A percentile compares a stretch with the other conserved stretches of the same genome.
Conservation (phyloP, 2,888 invertebrate species). For the Notodonta dromedarius region DNA sequence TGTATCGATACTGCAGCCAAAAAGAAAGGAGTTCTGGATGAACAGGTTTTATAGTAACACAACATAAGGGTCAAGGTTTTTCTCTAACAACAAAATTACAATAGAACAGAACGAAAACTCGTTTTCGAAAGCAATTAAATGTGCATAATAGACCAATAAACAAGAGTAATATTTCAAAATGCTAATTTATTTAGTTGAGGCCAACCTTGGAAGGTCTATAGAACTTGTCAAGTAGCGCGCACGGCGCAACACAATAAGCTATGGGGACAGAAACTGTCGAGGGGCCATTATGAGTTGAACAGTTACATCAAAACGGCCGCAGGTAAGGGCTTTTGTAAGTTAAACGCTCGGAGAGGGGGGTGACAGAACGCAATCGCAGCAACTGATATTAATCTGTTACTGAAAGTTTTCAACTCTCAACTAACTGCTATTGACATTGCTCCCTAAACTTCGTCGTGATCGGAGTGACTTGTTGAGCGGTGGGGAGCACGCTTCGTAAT, state of each 20-base stretch:
- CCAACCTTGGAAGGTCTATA: slow-evolving; percentile 31
- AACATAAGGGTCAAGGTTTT: slow-evolving; percentile 55
- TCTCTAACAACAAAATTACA: slow-evolving; percentile 15
- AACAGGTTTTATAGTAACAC: slow-evolving; percentile 54
- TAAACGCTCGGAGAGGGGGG: slow-evolving; percentile 44
- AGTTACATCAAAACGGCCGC: slow-evolving; percentile 47
- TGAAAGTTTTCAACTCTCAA: slow-evolving; percentile 40
- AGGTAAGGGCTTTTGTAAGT: slow-evolving; percentile 63
- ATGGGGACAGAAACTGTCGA: slow-evolving; percentile 26
- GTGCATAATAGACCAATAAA: slow-evolving; percentile 9
- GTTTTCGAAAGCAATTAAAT: not conserved
- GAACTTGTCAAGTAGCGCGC: slow-evolving; percentile 23
- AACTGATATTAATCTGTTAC: slow-evolving; percentile 50
- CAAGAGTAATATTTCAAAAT: slow-evolving; percentile 8
- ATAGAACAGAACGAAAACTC: slow-evolving; percentile 6
- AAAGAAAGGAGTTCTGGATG: slow-evolving; percentile 59
- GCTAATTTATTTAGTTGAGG: slow-evolving; percentile 17
- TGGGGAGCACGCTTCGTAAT: too few species aligned
- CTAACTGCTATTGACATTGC: slow-evolving; percentile 49
- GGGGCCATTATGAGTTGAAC: slow-evolving; percentile 42
- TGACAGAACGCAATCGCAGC: slow-evolving; percentile 51
- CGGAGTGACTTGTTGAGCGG: slow-evolving; percentile 10
- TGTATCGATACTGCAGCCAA: slow-evolving; percentile 37
- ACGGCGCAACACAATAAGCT: slow-evolving; percentile 24
- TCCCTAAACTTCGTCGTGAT: slow-evolving; percentile 31